phyloP scores from a whole-genome alignment of 1,140 invertebrate genomes.

The Aphaenogaster floridana region DNA sequence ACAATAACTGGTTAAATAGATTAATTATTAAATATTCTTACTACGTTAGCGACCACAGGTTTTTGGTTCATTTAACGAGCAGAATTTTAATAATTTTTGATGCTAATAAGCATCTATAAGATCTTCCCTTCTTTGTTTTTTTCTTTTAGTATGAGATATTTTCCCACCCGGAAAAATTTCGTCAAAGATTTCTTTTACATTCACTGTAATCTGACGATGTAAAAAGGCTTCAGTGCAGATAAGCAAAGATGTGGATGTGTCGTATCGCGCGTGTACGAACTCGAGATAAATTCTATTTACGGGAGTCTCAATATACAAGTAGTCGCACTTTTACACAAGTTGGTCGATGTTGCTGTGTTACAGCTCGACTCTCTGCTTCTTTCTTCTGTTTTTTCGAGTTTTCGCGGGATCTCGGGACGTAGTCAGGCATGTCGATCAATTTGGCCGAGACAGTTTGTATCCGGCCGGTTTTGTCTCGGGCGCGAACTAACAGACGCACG shows the following conservation, averaged over 20 bases:
- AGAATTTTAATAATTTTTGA: too few relatives aligned
- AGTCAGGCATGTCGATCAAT: slow-evolving; percentile 67
- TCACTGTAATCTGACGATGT: slow-evolving; percentile 62
- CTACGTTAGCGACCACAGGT: too few relatives aligned
- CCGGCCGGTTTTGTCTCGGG: slow-evolving; percentile 61
- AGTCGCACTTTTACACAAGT: slow-evolving; percentile 58
- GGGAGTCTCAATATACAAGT: slow-evolving; percentile 61
- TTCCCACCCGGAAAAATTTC: background rate
- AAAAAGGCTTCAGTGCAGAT: slow-evolving; percentile 48
- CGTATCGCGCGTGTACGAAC: background rate
- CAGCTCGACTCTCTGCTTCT: background rate
- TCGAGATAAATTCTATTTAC: slow-evolving; percentile 70
- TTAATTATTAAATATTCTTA: too few relatives aligned
- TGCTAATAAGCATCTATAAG: background rate
- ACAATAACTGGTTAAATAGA: too few relatives aligned
- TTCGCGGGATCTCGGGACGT: slow-evolving; percentile 26
- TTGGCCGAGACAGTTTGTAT: slow-evolving; percentile 68
- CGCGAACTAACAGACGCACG: slow-evolving; percentile 52
- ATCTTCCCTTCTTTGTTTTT: background rate
- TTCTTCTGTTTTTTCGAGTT: slow-evolving; percentile 51
- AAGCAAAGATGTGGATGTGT: background rate
- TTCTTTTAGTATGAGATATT: background rate
- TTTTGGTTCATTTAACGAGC: too few relatives aligned
- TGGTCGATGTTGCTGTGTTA: slow-evolving; percentile 14
- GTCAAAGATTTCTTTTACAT: slow-evolving; percentile 45